These are phyloP conservation scores for Orthonyx spaldingii DNA, from an alignment of 2,113 vertebrate genomes.

Conservation along the genomic window DNA sequence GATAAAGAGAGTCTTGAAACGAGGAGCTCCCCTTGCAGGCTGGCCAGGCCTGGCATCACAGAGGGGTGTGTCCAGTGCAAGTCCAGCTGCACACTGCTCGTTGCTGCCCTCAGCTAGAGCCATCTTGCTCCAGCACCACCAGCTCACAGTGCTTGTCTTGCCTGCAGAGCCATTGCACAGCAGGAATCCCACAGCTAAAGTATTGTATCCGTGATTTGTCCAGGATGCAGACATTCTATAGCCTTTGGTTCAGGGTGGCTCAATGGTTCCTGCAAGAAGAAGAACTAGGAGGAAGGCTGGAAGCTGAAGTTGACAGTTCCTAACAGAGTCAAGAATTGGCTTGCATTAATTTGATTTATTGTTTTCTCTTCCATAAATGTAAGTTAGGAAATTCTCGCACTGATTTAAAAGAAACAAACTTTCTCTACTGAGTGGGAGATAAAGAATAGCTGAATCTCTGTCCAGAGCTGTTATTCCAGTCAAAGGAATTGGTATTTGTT, in stretches of 20 bases:
- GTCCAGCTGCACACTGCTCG: not conserved
- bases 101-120: not conserved
- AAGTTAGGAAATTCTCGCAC: not conserved
- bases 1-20: not conserved
- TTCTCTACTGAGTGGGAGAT: not conserved
- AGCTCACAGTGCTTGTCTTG: not conserved
- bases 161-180: not conserved
- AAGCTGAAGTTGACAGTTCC: not conserved
- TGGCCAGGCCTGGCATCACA: not conserved
- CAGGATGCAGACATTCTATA: not conserved
- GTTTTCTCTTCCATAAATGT: not conserved
- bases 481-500: not conserved
- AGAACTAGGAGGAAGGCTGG: not conserved
- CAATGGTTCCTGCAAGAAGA: not conserved
- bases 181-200: not conserved
- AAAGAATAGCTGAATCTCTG: not conserved
- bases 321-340: not conserved
- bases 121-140: not conserved
- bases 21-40: not conserved
- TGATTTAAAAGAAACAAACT: not conserved
- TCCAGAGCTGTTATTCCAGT: not conserved
- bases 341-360: not conserved
- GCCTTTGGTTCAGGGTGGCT: not conserved
- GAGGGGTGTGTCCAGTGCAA: not conserved
- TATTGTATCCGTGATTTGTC: fast-evolving